These are phyloP conservation scores for Semnornis frantzii DNA, from an alignment of 2,113 vertebrate species.

Conservation along the genomic window DNA sequence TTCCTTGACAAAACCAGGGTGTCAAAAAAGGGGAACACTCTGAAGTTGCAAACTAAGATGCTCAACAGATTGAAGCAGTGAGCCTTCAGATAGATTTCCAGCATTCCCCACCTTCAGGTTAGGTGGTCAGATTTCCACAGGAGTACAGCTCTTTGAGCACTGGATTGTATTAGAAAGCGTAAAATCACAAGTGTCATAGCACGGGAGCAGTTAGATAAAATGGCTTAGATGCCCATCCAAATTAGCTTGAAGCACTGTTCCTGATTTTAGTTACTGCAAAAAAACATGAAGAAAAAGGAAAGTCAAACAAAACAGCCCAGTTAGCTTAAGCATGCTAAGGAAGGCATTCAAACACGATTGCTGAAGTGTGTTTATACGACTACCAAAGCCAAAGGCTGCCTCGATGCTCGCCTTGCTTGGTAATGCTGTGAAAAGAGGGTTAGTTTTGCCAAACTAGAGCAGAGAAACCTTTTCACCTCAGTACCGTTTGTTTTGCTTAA, in stretches of 20 bases:
- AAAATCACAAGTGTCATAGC: not conserved
- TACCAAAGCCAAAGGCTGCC: conserved; percentile 14
- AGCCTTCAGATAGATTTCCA: not conserved
- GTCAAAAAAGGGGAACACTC: not conserved
- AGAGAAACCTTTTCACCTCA: not conserved
- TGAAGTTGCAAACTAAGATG: not conserved
- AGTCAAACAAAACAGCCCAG: not conserved
- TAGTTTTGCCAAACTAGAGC: not conserved
- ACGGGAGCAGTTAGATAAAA: not conserved
- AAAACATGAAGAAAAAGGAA: not conserved
- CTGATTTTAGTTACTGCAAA: not conserved
- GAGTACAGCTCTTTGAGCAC: not conserved
- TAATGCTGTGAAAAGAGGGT: not conserved
- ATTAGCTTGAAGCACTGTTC: not conserved
- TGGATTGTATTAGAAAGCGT: not conserved
- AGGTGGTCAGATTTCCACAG: accelerated
- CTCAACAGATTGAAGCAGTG: not conserved
- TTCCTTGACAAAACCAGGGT: not conserved
- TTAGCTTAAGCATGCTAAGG: not conserved
- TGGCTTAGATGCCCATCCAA: not conserved
- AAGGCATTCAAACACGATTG: not conserved
- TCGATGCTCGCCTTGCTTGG: conserved; percentile 8
- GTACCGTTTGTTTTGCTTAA: not conserved
- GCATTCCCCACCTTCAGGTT: not conserved
- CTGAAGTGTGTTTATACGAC: not conserved